phyloP scores from a whole-genome alignment of 2,113 vertebrate species.

The Tapirus terrestris region DNA sequence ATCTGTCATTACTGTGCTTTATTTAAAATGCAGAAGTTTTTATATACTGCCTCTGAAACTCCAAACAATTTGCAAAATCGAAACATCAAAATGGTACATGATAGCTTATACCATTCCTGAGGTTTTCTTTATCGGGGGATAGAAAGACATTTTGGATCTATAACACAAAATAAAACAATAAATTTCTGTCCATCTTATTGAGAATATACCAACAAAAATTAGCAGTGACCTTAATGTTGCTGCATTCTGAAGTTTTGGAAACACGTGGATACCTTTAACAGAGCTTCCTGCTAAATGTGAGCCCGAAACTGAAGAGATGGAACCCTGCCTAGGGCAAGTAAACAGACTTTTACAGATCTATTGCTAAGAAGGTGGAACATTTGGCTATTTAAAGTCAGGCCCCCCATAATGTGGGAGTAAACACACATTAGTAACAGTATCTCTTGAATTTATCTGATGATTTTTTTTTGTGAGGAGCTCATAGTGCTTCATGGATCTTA shows the following conservation, averaged over 20 bases:
- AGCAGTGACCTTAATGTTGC: neutral
- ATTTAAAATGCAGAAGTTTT: conserved; percentile 43
- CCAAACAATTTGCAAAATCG: neutral
- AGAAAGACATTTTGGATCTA: neutral
- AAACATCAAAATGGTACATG: neutral
- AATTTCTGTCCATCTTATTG: neutral
- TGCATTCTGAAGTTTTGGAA: neutral
- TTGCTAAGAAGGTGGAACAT: neutral
- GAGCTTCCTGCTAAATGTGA: neutral
- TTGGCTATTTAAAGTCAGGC: neutral
- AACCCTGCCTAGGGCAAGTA: neutral
- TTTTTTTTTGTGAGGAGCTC: neutral
- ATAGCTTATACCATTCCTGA: neutral
- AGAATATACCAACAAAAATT: neutral
- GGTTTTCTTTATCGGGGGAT: neutral
- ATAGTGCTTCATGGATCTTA: neutral
- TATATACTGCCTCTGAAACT: neutral
- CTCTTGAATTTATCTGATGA: neutral
- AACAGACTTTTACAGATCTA: neutral
- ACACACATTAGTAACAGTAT: neutral
- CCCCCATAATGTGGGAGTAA: neutral
- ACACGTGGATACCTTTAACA: rapidly evolving
- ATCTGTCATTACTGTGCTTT: neutral
- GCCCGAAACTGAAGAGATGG: neutral
- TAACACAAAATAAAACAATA: neutral